Base-by-base conservation (phyloP, 2,113 vertebrate genomes). In the Anoura caudifer region DNA sequence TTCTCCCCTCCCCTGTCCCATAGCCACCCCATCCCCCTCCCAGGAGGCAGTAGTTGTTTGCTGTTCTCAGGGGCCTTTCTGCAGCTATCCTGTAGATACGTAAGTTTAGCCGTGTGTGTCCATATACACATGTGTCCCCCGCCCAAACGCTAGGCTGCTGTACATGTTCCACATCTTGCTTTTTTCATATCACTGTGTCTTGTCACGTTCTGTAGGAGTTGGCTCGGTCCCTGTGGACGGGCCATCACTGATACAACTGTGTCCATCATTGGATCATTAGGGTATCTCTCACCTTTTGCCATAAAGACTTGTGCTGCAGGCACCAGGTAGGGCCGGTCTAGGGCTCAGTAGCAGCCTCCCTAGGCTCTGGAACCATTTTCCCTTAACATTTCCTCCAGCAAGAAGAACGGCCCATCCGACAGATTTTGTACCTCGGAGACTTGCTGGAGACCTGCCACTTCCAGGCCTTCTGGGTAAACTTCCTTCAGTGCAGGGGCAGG, bases 381-480 rank as follows among this genome's bases (percentile, higher is more conserved):
- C 90, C 67, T 73, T 99, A 99, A 99, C 95, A 0, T 5, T 0
- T 33, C 8, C 7, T 96, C 87, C 98, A 99, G 99, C 99, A 99
- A 98, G 99, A 99, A 98, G 99, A 99, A 33, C 98, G 99, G 14
- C 99, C 99, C 15, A 99, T 99, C 97, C 98, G 99, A 85, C 99
- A 99, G 98, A 99, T 99, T 97, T 98, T 99, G 5, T 99, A 99
- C 97, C 98, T 99, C 2, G 99, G 99, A 20, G 99, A 99, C 97
- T 98, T 99, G 84, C 98, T 99, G 96, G 99, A 99, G 97, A 99
- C 99, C 0, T 99, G 99, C 88, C 99, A 99, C 97, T 99, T 99
- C 98, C 99, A 99, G 97, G 99, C 99, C 89, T 99, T 99, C 97
- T 99, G 99, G 99, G 99, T 99, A 98, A 98, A 98, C 75, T 90